Evolutionary conservation across 2,797 vertebrate genomes (phyloP), one percentile per base, ranked within the genome.

Genomic region (Premnoplex brunnescens): DNA sequence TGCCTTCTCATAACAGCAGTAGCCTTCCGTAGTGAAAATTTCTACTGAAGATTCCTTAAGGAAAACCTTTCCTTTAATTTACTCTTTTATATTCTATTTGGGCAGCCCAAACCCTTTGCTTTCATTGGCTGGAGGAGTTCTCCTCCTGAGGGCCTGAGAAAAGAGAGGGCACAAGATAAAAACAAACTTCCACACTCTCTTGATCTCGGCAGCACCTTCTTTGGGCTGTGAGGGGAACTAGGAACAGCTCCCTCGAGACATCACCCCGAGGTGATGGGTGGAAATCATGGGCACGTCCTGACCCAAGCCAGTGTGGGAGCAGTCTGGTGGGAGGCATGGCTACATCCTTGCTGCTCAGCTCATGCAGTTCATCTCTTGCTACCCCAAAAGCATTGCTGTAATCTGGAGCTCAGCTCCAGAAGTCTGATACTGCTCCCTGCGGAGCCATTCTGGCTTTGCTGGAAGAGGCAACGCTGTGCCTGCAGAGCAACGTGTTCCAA

Each of bases 221-320:
- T 7, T 17, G 46, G 18, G 26, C 22, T 63, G 26, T 6, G 3
- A 46, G 20, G 32, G 22, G 12, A 20, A 2, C 8, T 2, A 34
- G 24, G 41, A 14, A 19, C 54, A 67, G 9, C 2, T 86, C 17
- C 51, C 46, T 69, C 1, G 3, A 44, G 41, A 3, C 10, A 49
- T 13, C 43, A 56, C 20, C 28, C 17, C 12, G 36, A 26, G 9
- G 22, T 8, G 36, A 4, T 21, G 17, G 19, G 9, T 43, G 24
- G 21, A 41, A 80, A 48, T 24, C 52, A 7, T 3, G 3, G 48
- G 15, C 27, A 22, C 7, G 17, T 19, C 21, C 37, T 14, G 32
- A 37, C 21, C 18, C 3, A 7, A 27, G 20, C 7, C 7, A 3
- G 18, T 0, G 0, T 0, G 1, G 37, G 21, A 77, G 26, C 72